Percentiles rank a stretch among this genome's conserved stretches.
These are phyloP conservation scores for Stictocephala bisonia DNA, from an alignment of 2,888 invertebrate genomes.

Conservation along the genomic window DNA sequence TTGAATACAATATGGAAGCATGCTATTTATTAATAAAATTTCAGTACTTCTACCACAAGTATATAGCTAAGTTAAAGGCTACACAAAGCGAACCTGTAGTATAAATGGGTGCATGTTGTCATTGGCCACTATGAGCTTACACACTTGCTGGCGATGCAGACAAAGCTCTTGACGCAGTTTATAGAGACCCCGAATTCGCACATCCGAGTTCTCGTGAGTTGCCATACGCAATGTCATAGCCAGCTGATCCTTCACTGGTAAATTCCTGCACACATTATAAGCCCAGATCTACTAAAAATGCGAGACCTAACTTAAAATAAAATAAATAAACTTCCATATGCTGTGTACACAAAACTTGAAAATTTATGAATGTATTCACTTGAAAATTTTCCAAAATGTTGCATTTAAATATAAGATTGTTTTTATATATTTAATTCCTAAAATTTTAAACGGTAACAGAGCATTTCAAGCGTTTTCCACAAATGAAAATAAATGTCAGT, in stretches of 20 bases:
- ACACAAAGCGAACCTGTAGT: constrained; percentile 19
- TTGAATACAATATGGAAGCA: no score
- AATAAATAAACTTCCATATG: background rate
- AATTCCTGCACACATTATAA: background rate
- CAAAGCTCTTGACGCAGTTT: constrained; percentile 76
- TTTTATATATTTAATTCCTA: no score
- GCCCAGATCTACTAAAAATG: background rate
- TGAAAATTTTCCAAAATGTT: no score
- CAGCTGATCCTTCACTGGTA: constrained; percentile 42
- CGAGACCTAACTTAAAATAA: background rate
- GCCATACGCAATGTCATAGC: constrained; percentile 47
- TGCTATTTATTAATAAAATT: no score
- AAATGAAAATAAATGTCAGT: no score
- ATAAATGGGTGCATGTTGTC: constrained; percentile 34
- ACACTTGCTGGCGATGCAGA: background rate
- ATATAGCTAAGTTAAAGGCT: no score
- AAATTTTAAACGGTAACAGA: no score
- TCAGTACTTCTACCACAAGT: no score
- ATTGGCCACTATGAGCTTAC: background rate
- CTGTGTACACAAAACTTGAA: no score
- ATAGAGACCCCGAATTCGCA: constrained; percentile 79
- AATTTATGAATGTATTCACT: no score
- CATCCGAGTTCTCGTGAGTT: constrained; percentile 81
- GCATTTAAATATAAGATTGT: no score
- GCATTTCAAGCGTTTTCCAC: no score